A percentile compares a stretch with the other conserved stretches of the same genome.
phyloP scores from a whole-genome alignment of 2,113 vertebrate genomes.

The Heterotis niloticus region DNA sequence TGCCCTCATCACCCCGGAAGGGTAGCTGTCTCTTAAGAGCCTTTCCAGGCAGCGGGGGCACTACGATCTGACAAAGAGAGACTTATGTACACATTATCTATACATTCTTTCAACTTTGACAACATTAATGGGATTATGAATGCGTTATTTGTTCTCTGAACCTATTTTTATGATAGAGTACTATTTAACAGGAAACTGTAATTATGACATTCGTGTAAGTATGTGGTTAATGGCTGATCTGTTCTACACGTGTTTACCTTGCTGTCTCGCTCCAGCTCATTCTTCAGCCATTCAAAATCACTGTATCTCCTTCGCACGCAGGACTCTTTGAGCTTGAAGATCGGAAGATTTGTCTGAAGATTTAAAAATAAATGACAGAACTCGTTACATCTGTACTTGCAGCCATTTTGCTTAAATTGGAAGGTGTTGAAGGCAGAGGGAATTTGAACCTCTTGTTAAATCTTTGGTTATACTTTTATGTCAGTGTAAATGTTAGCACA shows the following conservation, averaged over 20 bases:
- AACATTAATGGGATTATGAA: not conserved
- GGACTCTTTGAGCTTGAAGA: constrained; percentile 96
- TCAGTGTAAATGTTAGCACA: not conserved
- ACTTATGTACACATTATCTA: not conserved
- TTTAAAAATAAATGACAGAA: constrained; percentile 10
- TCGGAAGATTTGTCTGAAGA: constrained; percentile 91
- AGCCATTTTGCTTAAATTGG: no score
- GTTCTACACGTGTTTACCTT: constrained; percentile 70
- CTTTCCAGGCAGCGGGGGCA: constrained; percentile 93
- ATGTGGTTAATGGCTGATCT: no score
- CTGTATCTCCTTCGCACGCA: constrained; percentile 94
- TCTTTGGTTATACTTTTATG: no score
- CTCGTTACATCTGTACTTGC: not conserved
- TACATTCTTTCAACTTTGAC: not conserved
- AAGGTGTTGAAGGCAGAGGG: no score
- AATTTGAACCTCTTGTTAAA: no score
- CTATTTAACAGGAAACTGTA: no score
- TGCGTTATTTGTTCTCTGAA: not conserved
- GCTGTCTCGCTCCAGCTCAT: constrained; percentile 96
- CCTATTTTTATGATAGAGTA: no score
- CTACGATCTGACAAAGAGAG: constrained; percentile 78
- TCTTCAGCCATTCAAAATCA: constrained; percentile 98
- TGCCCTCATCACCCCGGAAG: constrained; percentile 93
- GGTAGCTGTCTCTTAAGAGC: constrained; percentile 96
- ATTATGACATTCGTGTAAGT: no score